phyloP scores from a whole-genome alignment of 2,888 invertebrate species.

The Criorhina ranunculi region DNA sequence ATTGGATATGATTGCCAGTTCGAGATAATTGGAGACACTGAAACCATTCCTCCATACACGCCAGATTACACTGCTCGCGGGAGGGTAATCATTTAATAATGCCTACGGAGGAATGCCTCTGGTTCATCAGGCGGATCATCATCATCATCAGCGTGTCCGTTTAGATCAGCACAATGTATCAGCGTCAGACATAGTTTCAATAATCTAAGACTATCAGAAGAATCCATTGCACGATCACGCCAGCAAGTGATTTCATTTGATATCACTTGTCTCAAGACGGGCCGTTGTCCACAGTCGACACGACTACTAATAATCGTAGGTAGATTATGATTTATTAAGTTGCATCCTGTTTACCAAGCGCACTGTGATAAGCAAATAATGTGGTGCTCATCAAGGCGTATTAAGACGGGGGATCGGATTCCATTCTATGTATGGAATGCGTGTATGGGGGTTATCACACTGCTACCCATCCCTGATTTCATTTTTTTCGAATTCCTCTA shows the following conservation, averaged over 20 bases:
- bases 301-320: slow-evolving; percentile 72
- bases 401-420: slow-evolving; percentile 52
- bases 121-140: slow-evolving; percentile 66
- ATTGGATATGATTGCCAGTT: slow-evolving; percentile 76
- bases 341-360: slow-evolving; percentile 75
- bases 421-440: slow-evolving; percentile 59
- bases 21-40: slow-evolving; percentile 74
- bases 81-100: slow-evolving; percentile 75
- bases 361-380: slow-evolving; percentile 64
- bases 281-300: slow-evolving; percentile 29
- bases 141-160: slow-evolving; percentile 40
- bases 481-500: slow-evolving; percentile 29
- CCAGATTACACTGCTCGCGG: slow-evolving; percentile 47
- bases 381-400: slow-evolving; percentile 64
- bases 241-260: slow-evolving; percentile 74
- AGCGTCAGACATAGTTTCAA: slow-evolving; percentile 74
- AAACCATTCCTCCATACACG: slow-evolving; percentile 50
- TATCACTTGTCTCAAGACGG: slow-evolving; percentile 58
- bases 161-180: slow-evolving; percentile 67
- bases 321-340: slow-evolving; percentile 76
- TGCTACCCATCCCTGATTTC: slow-evolving; percentile 39
- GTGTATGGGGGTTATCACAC: slow-evolving; percentile 52
- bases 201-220: slow-evolving; percentile 75
- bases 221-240: slow-evolving; percentile 75
- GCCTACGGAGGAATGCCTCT: slow-evolving; percentile 71